phyloP scores from a whole-genome alignment of 2,113 vertebrate genomes.

The Aspidoscelis tigris region DNA sequence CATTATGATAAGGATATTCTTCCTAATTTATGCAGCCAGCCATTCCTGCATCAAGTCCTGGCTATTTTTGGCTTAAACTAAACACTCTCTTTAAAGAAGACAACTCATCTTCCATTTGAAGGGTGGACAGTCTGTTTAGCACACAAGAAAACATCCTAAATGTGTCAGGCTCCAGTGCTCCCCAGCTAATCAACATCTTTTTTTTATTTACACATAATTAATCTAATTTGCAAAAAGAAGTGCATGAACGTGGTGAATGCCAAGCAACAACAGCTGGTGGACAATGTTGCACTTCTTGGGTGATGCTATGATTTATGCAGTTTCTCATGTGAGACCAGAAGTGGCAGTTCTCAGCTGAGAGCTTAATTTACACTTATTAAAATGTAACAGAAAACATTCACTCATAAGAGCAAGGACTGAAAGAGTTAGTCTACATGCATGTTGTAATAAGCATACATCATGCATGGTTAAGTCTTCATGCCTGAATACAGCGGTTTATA shows the following conservation, averaged over 20 bases:
- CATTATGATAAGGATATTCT: not conserved
- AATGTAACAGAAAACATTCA: conserved; percentile 40
- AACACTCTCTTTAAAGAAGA: not conserved
- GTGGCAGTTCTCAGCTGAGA: conserved; percentile 40
- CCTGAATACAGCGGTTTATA: not conserved
- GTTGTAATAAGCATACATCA: conserved; percentile 2
- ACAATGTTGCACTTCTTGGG: conserved; percentile 38
- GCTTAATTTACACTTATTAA: conserved; percentile 47
- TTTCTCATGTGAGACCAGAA: conserved; percentile 37
- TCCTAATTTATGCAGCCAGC: not conserved
- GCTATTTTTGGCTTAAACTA: not conserved
- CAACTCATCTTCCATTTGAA: not conserved
- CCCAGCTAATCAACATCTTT: conserved; percentile 38
- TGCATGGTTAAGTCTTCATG: not conserved
- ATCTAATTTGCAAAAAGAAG: conserved; percentile 39
- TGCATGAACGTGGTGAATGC: conserved; percentile 20
- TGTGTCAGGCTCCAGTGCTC: conserved; percentile 27
- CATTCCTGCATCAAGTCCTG: not conserved
- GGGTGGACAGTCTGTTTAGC: conserved; percentile 11
- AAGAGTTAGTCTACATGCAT: conserved; percentile 6
- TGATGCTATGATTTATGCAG: conserved; percentile 42
- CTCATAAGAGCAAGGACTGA: conserved; percentile 32
- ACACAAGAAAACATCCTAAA: not conserved
- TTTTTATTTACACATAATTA: conserved; percentile 47
- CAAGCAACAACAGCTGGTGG: conserved; percentile 41